Evolutionary conservation across 2,797 vertebrate species (phyloP), one percentile per base, ranked within the genome.

Genomic region (Cirrhinus mrigala): DNA sequence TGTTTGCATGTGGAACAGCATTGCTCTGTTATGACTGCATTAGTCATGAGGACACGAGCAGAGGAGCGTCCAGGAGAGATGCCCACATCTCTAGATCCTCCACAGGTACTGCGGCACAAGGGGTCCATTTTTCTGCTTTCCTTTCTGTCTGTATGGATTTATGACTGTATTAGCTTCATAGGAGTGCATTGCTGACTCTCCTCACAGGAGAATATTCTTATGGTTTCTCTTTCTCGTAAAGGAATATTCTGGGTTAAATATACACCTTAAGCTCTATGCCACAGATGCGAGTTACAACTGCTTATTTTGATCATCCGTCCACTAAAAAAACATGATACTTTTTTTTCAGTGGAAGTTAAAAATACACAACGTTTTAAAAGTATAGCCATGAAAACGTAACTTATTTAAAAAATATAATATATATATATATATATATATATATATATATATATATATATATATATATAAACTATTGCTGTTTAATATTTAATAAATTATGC

Each of bases 81-180:
- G 97, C 97, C 90, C 90, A 95, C 88, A 96, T 96, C 91, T 96
- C 97, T 94, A 98, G 97, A 94, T 95, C 98, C 85, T 97, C 97
- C 90, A 97, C 97, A 92, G 98, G 98, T 99, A 96, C 94, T 92
- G 86, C 8, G 87, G 90, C 88, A 92, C 90, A 90, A 24, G 87
- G 91, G 93, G 68, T 74, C 44, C 5, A 22, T 50, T 71, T 44
- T 20, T 33, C 80, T 60, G 40, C 40, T 58, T 11, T 11, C 54
- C 76, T 85, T 27, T 82, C 46, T 87, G 52, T 70, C 76, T 76
- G 48, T 6, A 40, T 83, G 71, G 15, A 52, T 83, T 37, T 52
- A 24, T 76, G 33, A 69, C 12, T n/a, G 24, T 20, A 48, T 79
- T 58, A 54, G 48, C 66, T 27, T 69, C 50, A 33, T 52, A 33